Evolutionary conservation across 2,888 invertebrate genomes (phyloP).

Genomic region (Scaptomyza parva): DNA sequence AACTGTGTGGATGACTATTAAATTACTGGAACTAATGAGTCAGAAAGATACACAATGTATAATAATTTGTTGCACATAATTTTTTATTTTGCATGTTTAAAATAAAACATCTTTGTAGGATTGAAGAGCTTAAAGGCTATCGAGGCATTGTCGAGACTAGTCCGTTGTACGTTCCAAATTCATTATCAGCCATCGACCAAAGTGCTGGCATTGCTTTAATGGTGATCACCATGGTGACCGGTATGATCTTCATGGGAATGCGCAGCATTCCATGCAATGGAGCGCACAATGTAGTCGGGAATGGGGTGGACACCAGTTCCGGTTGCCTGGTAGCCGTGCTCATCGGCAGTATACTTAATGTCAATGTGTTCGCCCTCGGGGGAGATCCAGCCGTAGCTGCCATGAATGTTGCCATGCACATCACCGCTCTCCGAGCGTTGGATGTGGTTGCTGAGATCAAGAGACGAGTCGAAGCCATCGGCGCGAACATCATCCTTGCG

Average conservation of each 20-base stretch:
- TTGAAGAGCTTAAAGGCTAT: constrained; percentile 42
- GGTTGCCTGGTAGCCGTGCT: constrained; percentile 77
- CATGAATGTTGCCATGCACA: constrained; percentile 76
- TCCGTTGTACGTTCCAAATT: constrained; percentile 39
- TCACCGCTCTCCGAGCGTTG: constrained; percentile 65
- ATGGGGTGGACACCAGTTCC: constrained; percentile 32
- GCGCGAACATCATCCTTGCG: constrained; percentile 63
- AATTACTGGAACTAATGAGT: background rate
- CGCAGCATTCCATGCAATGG: constrained; percentile 25
- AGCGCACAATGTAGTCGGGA: constrained; percentile 36
- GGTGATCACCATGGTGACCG: constrained; percentile 23
- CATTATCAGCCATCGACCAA: background rate
- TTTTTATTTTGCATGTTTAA: constrained; percentile 47
- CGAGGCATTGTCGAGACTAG: constrained; percentile 27
- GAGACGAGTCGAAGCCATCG: constrained; percentile 74
- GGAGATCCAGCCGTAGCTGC: constrained; percentile 71
- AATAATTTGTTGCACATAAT: constrained; percentile 35
- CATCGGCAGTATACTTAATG: constrained; percentile 77
- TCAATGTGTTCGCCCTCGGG: constrained; percentile 77
- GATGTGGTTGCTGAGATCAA: constrained; percentile 75
- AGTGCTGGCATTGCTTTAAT: constrained; percentile 15
- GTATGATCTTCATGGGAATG: constrained; percentile 17
- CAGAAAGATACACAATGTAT: background rate
- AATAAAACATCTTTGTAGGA: constrained; percentile 8
- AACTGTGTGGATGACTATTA: background rate